Conservation (phyloP, 2,888 invertebrate species). For the Masnerella sp. region DNA sequence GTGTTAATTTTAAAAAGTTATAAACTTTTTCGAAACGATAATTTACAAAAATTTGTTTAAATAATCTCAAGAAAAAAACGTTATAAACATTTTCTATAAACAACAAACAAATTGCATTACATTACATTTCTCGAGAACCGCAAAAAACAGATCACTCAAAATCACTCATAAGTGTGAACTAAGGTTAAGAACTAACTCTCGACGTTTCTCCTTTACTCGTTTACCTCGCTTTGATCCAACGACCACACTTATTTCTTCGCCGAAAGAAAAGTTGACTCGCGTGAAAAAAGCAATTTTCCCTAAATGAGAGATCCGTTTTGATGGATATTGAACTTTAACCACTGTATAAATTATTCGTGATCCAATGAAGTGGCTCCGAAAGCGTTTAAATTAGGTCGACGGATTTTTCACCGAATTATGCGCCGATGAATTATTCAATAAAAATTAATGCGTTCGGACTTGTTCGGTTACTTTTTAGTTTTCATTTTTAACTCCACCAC, state of each 20-base stretch:
- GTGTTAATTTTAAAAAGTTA: too few relatives aligned
- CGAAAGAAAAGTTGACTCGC: constrained; percentile 23
- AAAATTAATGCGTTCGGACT: too few relatives aligned
- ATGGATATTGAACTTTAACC: constrained; percentile 21
- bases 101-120: too few relatives aligned
- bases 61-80: too few relatives aligned
- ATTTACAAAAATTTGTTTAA: too few relatives aligned
- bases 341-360: constrained; percentile 19
- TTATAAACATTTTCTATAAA: too few relatives aligned
- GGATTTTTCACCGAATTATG: not conserved
- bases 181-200: constrained; percentile 42
- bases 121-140: too few relatives aligned
- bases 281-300: constrained; percentile 32
- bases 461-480: too few relatives aligned
- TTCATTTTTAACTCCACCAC: too few relatives aligned
- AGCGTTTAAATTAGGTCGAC: constrained; percentile 10
- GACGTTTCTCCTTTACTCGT: constrained; percentile 44
- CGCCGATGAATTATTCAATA: too few relatives aligned
- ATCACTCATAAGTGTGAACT: constrained; percentile 25
- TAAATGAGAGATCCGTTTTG: constrained; percentile 23
- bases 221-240: constrained; percentile 33
- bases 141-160: too few relatives aligned
- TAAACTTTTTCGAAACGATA: too few relatives aligned
- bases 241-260: not conserved
- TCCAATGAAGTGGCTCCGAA: constrained; percentile 5